Conservation (phyloP, 2,113 vertebrate genomes). For the Syngnathus floridae region DNA sequence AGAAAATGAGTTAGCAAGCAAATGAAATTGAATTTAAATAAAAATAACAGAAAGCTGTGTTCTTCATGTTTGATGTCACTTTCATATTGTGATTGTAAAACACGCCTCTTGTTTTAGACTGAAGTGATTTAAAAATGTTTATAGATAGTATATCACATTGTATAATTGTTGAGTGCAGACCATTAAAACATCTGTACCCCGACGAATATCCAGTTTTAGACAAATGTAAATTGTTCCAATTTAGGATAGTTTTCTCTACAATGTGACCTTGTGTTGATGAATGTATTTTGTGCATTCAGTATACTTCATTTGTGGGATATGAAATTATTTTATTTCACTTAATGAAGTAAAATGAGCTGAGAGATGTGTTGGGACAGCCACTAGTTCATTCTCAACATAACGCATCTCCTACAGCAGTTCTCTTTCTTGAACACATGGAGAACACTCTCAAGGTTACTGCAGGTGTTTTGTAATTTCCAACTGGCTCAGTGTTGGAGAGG, state of each 20-base stretch:
- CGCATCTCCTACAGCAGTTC: slow-evolving; percentile 20
- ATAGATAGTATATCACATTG: no score
- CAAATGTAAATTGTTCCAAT: slow-evolving; percentile 13
- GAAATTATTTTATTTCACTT: slow-evolving; percentile 14
- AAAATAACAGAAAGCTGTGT: slow-evolving; percentile 10
- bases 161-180: not conserved
- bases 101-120: not conserved
- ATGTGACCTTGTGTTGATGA: slow-evolving; percentile 3
- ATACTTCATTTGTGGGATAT: slow-evolving; percentile 9
- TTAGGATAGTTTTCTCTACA: slow-evolving; percentile 2
- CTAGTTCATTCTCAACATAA: slow-evolving; percentile 21
- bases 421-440: slow-evolving; percentile 16
- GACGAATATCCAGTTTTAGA: slow-evolving; percentile 26
- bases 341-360: slow-evolving; percentile 9
- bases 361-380: slow-evolving; percentile 31
- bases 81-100: not conserved
- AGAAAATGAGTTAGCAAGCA: not conserved
- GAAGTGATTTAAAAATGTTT: no score
- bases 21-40: slow-evolving; percentile 26
- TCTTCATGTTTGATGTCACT: not conserved
- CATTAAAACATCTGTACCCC: slow-evolving; percentile 8
- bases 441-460: slow-evolving; percentile 48
- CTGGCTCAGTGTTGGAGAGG: slow-evolving; percentile 29
- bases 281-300: not conserved
- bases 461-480: slow-evolving; percentile 28